These are phyloP conservation scores for Triplophysa dalaica DNA, from an alignment of 2,113 vertebrate species.

Conservation along the genomic window DNA sequence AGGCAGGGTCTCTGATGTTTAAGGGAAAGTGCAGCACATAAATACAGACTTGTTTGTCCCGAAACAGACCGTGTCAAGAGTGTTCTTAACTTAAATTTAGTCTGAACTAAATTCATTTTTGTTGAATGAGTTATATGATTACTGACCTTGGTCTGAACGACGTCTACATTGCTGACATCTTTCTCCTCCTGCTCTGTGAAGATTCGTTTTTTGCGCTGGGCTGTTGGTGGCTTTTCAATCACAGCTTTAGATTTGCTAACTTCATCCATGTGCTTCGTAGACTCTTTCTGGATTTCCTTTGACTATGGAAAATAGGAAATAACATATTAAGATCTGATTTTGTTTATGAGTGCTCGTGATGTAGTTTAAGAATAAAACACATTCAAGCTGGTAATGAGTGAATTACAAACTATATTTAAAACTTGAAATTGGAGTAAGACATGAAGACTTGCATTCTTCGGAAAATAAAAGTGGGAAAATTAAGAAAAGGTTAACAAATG, in stretches of 20 bases:
- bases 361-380: neutral
- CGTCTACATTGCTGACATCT: constrained; percentile 43
- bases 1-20: constrained; percentile 51
- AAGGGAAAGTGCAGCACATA: neutral
- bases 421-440: too few relatives aligned
- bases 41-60: neutral
- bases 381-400: neutral
- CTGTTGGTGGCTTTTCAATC: constrained; percentile 46
- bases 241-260: constrained; percentile 34
- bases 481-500: too few relatives aligned
- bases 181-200: constrained; percentile 47
- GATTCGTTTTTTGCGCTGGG: constrained; percentile 51
- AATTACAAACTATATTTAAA: neutral
- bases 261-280: constrained; percentile 36
- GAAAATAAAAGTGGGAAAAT: too few relatives aligned
- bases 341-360: neutral
- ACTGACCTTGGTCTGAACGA: constrained; percentile 60
- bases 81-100: too few relatives aligned
- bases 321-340: neutral
- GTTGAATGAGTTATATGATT: neutral
- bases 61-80: neutral
- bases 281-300: constrained; percentile 57
- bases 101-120: too few relatives aligned
- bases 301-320: constrained; percentile 54
- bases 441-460: too few relatives aligned